These are phyloP conservation scores for Vesta saturnalis DNA, from an alignment of 2,888 invertebrate genomes.

Conservation along the genomic window DNA sequence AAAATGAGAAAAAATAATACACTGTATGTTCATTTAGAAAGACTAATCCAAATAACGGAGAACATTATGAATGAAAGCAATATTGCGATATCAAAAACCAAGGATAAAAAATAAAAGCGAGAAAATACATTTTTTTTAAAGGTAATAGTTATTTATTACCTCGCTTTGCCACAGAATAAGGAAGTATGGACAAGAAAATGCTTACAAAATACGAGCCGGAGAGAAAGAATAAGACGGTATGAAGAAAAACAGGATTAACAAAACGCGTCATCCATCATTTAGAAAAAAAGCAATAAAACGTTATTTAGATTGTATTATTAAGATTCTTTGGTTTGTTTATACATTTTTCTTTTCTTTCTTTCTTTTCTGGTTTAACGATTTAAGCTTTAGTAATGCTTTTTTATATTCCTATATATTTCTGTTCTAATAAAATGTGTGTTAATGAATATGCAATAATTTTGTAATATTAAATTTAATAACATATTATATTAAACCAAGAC, in stretches of 20 bases:
- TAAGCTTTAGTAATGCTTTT: neutral
- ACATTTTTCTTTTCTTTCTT: neutral
- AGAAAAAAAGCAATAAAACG: slow-evolving; percentile 24
- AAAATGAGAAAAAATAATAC: no score
- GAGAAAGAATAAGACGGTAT: slow-evolving; percentile 22
- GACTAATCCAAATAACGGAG: neutral
- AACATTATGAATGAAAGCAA: neutral
- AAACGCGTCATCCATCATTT: slow-evolving; percentile 28
- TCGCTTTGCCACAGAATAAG: slow-evolving; percentile 27
- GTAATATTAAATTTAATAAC: slow-evolving; percentile 5
- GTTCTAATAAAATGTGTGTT: neutral
- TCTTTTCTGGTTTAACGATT: no score
- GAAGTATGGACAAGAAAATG: slow-evolving; percentile 23
- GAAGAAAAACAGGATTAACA: slow-evolving; percentile 26
- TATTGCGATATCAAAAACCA: neutral
- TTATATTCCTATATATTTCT: neutral
- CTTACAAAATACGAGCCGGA: slow-evolving; percentile 21
- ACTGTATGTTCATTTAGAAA: no score
- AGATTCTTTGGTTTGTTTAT: slow-evolving; percentile 1
- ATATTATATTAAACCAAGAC: slow-evolving; percentile 1
- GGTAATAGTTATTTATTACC: slow-evolving; percentile 28
- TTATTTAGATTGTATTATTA: slow-evolving; percentile 22
- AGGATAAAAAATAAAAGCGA: neutral
- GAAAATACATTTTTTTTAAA: slow-evolving; percentile 12
- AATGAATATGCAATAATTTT: neutral